phyloP scores from a whole-genome alignment of 1,140 invertebrate species.

The Euglossa dilemma region DNA sequence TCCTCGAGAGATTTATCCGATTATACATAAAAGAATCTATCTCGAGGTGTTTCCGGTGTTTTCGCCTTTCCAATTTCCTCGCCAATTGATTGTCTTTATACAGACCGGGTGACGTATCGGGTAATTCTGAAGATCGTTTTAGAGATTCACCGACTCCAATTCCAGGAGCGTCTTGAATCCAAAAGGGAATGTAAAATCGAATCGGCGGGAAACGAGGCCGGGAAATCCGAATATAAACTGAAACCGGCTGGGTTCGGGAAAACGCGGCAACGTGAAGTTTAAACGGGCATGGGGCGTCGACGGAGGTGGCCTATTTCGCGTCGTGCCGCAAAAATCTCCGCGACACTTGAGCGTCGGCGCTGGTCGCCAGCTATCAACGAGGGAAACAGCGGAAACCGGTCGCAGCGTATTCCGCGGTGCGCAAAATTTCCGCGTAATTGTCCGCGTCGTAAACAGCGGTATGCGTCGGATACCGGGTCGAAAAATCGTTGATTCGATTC shows the following conservation, averaged over 20 bases:
- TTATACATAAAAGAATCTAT: too few relatives aligned
- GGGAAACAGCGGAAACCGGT: neutral
- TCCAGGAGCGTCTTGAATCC: too few relatives aligned
- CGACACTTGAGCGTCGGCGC: neutral
- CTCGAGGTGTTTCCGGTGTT: too few relatives aligned
- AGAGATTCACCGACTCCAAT: too few relatives aligned
- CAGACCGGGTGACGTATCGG: too few relatives aligned
- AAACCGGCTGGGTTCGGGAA: too few relatives aligned
- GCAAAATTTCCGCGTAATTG: conserved; percentile 42
- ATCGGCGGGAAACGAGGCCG: too few relatives aligned
- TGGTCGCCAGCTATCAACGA: neutral
- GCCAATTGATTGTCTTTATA: too few relatives aligned
- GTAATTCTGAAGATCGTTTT: too few relatives aligned
- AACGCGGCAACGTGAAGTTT: neutral
- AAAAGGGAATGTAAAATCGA: too few relatives aligned
- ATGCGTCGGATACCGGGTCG: neutral
- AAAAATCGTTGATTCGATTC: conserved; percentile 48
- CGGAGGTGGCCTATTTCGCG: neutral
- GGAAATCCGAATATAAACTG: too few relatives aligned
- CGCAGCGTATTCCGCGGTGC: conserved; percentile 24
- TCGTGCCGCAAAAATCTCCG: neutral
- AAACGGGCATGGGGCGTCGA: neutral
- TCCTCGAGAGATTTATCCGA: accelerated
- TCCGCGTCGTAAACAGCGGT: conserved; percentile 41
- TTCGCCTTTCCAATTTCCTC: too few relatives aligned